These are phyloP conservation scores for Corythornis cristatus DNA, from an alignment of 2,113 vertebrate species.

Conservation along the genomic window DNA sequence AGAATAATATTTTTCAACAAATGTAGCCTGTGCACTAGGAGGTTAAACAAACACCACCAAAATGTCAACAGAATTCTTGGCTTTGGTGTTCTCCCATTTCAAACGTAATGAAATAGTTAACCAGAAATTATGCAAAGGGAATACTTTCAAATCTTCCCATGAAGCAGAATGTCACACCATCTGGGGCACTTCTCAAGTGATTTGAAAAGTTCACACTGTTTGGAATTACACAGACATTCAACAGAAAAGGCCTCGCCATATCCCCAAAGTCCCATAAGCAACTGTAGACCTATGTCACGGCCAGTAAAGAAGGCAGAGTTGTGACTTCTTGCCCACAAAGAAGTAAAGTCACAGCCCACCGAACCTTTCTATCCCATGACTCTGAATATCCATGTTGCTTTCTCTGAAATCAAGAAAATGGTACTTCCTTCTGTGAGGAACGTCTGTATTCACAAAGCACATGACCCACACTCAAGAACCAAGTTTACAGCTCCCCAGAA, in stretches of 20 bases:
- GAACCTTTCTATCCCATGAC: conserved; percentile 22
- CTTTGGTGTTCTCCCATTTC: conserved; percentile 38
- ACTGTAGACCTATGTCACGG: conserved; percentile 66
- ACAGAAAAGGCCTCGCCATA: conserved; percentile 69
- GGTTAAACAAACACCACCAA: conserved; percentile 67
- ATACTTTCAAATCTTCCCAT: conserved; percentile 70
- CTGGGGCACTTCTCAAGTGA: conserved; percentile 74
- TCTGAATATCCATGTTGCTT: conserved; percentile 1
- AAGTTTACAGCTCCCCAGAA: not conserved
- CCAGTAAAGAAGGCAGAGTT: conserved; percentile 51
- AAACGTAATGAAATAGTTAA: conserved; percentile 65
- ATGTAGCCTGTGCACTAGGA: conserved; percentile 58
- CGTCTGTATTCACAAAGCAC: not conserved
- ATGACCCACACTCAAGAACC: not conserved
- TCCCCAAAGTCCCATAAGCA: conserved; percentile 72
- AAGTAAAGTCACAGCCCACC: conserved; percentile 48
- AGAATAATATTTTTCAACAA: conserved; percentile 73
- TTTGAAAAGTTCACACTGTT: conserved; percentile 71
- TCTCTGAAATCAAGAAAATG: not conserved
- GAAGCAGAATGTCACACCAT: conserved; percentile 75
- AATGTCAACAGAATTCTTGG: conserved; percentile 58
- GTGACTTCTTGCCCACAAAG: conserved; percentile 44
- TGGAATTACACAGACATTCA: conserved; percentile 74
- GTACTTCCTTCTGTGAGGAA: not conserved
- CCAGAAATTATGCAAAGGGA: conserved; percentile 66